phyloP scores from a whole-genome alignment of 2,113 vertebrate species.

The Noctilio leporinus region DNA sequence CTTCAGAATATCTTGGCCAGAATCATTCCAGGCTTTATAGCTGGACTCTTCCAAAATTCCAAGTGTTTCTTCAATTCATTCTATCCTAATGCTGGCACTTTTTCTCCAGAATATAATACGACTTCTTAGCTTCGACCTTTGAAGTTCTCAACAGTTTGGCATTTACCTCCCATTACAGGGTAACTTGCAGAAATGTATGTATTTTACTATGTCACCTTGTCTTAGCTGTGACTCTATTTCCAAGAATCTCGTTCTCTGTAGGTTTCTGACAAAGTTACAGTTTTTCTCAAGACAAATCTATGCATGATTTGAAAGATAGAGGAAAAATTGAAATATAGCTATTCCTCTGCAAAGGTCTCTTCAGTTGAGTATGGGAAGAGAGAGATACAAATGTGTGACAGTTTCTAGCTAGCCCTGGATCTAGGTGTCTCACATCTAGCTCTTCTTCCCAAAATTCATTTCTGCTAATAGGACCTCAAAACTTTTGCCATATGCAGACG shows the following conservation, averaged over 20 bases:
- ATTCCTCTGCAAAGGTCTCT: background rate
- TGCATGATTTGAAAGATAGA: background rate
- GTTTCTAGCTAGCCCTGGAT: background rate
- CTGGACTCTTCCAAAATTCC: background rate
- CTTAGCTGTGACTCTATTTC: background rate
- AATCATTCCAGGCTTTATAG: background rate
- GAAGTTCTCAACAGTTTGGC: background rate
- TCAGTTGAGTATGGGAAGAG: background rate
- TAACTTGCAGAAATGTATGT: background rate
- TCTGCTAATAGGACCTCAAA: background rate
- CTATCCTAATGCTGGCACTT: fast-evolving
- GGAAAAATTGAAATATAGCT: background rate
- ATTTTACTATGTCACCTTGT: background rate
- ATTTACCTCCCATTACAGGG: background rate
- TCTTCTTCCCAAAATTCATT: background rate
- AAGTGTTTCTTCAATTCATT: background rate
- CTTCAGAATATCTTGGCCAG: background rate
- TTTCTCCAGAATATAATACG: background rate
- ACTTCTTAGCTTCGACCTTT: background rate
- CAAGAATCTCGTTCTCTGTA: background rate
- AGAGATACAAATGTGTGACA: background rate
- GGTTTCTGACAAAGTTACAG: background rate
- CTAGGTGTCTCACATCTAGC: background rate
- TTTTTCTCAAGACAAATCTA: background rate
- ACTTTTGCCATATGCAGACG: background rate